Base-by-base conservation (phyloP, 30 jellyfish, hydroid and myxozoan genomes). In the Hydractinia symbiolongicarpus region DNA sequence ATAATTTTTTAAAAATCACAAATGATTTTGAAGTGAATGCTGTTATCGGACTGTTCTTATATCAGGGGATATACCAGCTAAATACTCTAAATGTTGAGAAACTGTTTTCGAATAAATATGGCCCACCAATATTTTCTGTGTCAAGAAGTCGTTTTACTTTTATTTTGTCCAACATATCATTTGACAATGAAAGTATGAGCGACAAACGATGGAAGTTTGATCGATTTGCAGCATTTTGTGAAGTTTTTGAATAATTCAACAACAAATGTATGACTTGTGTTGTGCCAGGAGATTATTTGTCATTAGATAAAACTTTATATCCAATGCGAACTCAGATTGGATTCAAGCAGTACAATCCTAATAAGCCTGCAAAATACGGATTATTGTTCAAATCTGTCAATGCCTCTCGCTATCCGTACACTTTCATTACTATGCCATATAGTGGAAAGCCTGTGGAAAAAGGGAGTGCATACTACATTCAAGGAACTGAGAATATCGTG, bases 361-460 rank as follows among this genome's bases (percentile, higher is more conserved):
- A 67, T 19, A 68, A 81, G 60, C 88, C 88, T 8, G 84, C 88
- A 6, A 68, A 81, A 76, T 81, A 81, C 52, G 88, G 88, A 60
- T 8, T 81, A 17, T 67, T 81, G 16, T 81, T 81, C 83, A 67
- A 81, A 44, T 66, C 85, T 11, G n/a, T 81, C 9, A 81, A 81
- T 67, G 87, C 44, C 53, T 73, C 85, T 15, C 15, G 86, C 9
- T 62, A 44, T 19, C 85, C 88, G 7, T 81, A 67, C 55, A 9
- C 53, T 5, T 81, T n/a, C 52, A 13, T 9, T 8, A 17, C 76
- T 53, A 13, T 66, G n/a, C 85, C 67, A 9, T 81, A 81, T 81
- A 85, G 73, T 67, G 88, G 88, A 11, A 81, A 68, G 74, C 88
- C 88, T 10, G 85, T n/a, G n/a, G n/a, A n/a, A n/a, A n/a, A n/a